Evolutionary conservation across 2,113 vertebrate species (phyloP).

Genomic region (Grammomys dolichurus): DNA sequence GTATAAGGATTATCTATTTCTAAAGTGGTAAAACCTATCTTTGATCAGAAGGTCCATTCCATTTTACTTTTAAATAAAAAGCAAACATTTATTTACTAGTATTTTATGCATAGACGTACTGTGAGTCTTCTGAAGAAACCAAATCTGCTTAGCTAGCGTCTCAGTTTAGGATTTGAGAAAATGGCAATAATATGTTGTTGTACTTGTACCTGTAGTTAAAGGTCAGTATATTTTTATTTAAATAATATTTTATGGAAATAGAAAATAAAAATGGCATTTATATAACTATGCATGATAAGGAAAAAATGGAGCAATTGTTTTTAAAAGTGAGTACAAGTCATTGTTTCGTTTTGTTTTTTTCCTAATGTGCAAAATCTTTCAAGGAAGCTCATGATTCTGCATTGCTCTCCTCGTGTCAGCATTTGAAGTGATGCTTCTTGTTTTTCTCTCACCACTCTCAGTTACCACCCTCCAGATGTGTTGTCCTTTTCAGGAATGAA

Average conservation of each 20-base stretch:
- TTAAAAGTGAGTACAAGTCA: not conserved
- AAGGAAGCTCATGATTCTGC: not conserved
- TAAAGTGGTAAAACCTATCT: not conserved
- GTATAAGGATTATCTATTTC: not conserved
- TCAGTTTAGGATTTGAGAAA: slow-evolving; percentile 47
- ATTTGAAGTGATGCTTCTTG: not conserved
- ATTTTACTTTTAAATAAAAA: slow-evolving; percentile 62
- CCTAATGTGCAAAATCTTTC: not conserved
- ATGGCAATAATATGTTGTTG: not conserved
- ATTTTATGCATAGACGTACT: not conserved
- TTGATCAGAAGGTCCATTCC: not conserved
- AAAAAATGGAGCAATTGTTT: not conserved
- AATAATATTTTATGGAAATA: slow-evolving; percentile 59
- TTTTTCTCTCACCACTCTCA: not conserved
- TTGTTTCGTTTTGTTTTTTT: not conserved
- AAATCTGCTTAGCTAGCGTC: slow-evolving; percentile 15
- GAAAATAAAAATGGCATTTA: slow-evolving; percentile 47
- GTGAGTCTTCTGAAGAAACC: not conserved
- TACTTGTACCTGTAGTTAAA: slow-evolving; percentile 44
- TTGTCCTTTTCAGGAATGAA: not conserved
- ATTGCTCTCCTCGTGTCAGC: not conserved
- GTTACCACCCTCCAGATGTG: not conserved
- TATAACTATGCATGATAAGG: slow-evolving; percentile 38
- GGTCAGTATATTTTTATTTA: slow-evolving; percentile 21
- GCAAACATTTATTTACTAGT: slow-evolving; percentile 13